Percentiles rank a stretch among this genome's conserved stretches.
Evolutionary conservation across 2,888 invertebrate species (phyloP).

Genomic region (Asteroscopus sphinx): DNA sequence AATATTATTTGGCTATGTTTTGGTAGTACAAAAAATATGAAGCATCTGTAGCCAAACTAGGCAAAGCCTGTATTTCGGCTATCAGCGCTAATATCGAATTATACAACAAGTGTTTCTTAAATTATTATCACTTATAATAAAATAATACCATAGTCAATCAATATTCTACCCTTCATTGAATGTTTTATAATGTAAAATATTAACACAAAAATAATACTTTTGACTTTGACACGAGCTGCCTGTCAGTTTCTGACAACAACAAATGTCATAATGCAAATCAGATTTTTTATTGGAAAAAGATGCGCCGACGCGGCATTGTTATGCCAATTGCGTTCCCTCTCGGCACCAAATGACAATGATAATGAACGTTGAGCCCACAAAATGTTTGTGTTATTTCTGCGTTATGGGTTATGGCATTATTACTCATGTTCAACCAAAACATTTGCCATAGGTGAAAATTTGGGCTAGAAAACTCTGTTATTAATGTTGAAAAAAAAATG

Average conservation of each 20-base stretch:
- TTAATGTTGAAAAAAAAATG: too few species aligned
- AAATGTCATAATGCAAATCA: constrained; percentile 76
- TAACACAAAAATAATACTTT: constrained; percentile 44
- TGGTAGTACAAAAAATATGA: too few species aligned
- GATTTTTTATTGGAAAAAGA: constrained; percentile 67
- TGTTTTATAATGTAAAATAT: constrained; percentile 33
- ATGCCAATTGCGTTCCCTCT: constrained; percentile 68
- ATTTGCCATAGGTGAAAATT: constrained; percentile 33
- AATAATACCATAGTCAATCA: constrained; percentile 31
- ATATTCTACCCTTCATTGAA: constrained; percentile 36
- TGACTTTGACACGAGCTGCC: constrained; percentile 56
- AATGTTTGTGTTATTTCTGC: constrained; percentile 59
- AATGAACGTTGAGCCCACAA: constrained; percentile 62
- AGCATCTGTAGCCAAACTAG: too few species aligned
- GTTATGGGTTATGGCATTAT: constrained; percentile 50
- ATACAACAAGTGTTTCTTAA: too few species aligned
- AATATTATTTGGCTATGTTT: too few species aligned
- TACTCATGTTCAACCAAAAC: constrained; percentile 48
- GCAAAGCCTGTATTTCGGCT: too few species aligned
- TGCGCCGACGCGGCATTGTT: constrained; percentile 71
- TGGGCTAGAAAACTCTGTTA: background rate
- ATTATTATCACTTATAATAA: constrained; percentile 14
- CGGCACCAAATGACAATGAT: constrained; percentile 65
- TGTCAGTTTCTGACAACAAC: constrained; percentile 61
- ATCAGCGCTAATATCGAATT: too few species aligned